Percentiles rank a stretch among this genome's conserved stretches.
Evolutionary conservation across 2,797 vertebrate genomes (phyloP).

Genomic region (Coreius guichenoti): DNA sequence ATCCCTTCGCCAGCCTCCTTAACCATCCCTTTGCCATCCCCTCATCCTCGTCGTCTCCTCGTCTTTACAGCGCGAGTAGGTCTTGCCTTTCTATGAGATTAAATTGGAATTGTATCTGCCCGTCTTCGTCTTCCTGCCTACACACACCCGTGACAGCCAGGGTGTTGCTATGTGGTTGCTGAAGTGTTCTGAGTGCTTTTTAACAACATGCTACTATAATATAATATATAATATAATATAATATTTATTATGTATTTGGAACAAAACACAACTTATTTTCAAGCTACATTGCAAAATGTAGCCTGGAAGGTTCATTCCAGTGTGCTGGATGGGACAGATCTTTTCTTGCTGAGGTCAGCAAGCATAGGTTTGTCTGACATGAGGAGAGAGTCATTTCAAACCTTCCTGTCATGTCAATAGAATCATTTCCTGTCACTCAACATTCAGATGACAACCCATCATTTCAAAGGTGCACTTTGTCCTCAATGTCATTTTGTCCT

Average conservation of each 20-base stretch:
- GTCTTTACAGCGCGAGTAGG: too few relatives aligned
- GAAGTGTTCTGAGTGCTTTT: too few relatives aligned
- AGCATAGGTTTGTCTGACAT: slow-evolving; percentile 1
- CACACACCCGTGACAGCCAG: too few relatives aligned
- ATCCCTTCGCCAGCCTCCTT: too few relatives aligned
- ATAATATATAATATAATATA: not conserved
- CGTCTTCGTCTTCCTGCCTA: too few relatives aligned
- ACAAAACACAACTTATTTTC: not conserved
- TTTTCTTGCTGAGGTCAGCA: slow-evolving; percentile 25
- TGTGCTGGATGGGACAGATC: not conserved
- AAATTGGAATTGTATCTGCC: too few relatives aligned
- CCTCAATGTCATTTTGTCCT: not conserved
- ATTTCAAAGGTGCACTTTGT: not conserved
- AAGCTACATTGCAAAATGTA: not conserved
- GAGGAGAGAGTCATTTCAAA: slow-evolving; percentile 6
- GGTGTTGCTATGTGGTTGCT: too few relatives aligned
- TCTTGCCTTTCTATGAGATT: too few relatives aligned
- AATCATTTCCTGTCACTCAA: slow-evolving; percentile 8
- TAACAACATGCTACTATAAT: too few relatives aligned
- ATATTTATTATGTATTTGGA: not conserved
- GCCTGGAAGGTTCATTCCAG: not conserved
- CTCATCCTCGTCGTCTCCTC: too few relatives aligned
- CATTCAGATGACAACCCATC: not conserved
- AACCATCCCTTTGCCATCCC: too few relatives aligned
- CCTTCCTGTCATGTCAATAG: not conserved